Evolutionary conservation across 2,797 vertebrate genomes (phyloP), one percentile per base, ranked within the genome.

Genomic region (Helostoma temminkii): DNA sequence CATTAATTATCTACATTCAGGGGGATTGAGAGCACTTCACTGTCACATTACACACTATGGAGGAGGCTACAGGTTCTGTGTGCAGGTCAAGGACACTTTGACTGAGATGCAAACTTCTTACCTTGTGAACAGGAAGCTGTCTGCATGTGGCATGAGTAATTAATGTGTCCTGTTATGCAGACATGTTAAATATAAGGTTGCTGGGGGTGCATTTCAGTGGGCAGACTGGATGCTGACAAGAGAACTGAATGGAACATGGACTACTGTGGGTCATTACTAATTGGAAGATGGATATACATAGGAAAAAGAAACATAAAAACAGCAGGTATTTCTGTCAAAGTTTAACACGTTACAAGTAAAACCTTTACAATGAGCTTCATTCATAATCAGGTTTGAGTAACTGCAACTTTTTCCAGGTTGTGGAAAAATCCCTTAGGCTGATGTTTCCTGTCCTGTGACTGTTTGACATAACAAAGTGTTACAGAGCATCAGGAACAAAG

Each of bases 71-170:
- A 12, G 45, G 53, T 56, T 57, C 34, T 21, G 24, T 21, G 63
- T 37, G 49, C 43, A 3, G 65, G 59, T 55, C 78, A 83, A 84
- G 85, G 80, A 81, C 81, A 52, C 48, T 52, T 5, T 57, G 66
- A 75, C 57, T 22, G 25, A 54, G 61, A 42, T 49, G 65, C 49
- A 63, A 57, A 71, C 66, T 57, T 74, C 10, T 77, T 55, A 76
- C 76, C 72, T 77, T 70, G 75, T 72, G 59, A 42, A 46, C 49
- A 66, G 70, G 76, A 83, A 37, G 68, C 52, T 3, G 81, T 67
- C 71, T 48, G 69, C 61, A 53, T 77, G 75, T 24, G 70, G 69
- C 67, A 46, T 48, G 65, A 79, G 72, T 79, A 88, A 84, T 83
- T 80, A 86, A 69, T 59, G 61, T 50, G 58, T 52, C 70, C 66